Base-by-base conservation (phyloP, 2,113 vertebrate genomes). In the Rissa tridactyla region DNA sequence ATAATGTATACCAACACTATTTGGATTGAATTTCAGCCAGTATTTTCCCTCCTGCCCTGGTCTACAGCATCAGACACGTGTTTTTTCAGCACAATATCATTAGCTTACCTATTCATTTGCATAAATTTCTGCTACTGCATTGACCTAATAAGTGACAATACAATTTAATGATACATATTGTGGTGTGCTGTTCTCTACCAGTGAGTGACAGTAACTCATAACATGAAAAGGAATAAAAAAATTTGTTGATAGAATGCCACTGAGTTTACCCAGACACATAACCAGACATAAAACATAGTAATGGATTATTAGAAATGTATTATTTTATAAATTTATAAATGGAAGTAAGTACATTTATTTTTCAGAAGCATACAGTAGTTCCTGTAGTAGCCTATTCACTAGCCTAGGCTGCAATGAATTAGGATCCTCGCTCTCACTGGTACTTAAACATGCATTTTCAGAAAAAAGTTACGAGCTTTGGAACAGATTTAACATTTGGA, bases 401-500 rank as follows among this genome's bases (percentile, higher is more conserved):
- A 82, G 54, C 32, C 57, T 30, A 64, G 66, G 19, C 52, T 64
- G 70, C 21, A n/a, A 27, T 32, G 62, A 51, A 57, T 93, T 55
- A 77, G 46, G 46, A 83, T 57, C 54, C 47, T 88, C 34, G 22
- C 83, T 84, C 83, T 83, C 76, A 49, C 19, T 65, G 34, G 10
- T 47, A 27, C 58, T 88, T 65, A 49, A 92, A 69, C 29, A 83
- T 62, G 51, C 42, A 42, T 81, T 88, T 89, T 47, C 54, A 80
- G 58, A 88, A 69, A 72, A 49, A 94, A 96, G 80, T 86, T 14
- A 72, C 83, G 86, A 85, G 75, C 52, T 92, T 87, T 68, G 79
- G 66, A 86, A 79, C 66, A 72, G 65, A 86, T 91, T 88, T 85
- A 88, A 64, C 25, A 72, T 52, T 88, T 62, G 1, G n/a, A 77